These are phyloP conservation scores for Somateria mollissima DNA, from an alignment of 2,797 vertebrate genomes.

Conservation along the genomic window DNA sequence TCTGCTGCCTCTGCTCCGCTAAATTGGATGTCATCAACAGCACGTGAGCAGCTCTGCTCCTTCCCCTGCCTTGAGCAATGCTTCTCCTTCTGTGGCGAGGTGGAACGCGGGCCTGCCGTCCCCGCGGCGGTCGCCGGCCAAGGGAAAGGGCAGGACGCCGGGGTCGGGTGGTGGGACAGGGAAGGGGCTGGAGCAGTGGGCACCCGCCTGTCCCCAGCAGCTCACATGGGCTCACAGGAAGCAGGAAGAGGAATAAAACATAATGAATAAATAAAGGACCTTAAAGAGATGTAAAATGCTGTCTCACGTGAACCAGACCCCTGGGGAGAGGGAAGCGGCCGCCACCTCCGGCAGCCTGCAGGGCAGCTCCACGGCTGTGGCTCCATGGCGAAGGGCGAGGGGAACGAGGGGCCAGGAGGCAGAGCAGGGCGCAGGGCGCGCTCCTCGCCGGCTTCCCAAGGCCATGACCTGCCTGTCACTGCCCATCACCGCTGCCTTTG, in stretches of 20 bases:
- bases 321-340: background rate
- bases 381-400: background rate
- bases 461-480: conserved; percentile 62
- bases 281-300: background rate
- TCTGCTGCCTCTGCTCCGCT: background rate
- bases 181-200: background rate
- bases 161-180: background rate
- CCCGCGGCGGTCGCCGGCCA: fast-evolving
- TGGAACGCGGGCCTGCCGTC: background rate
- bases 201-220: background rate
- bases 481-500: conserved; percentile 11
- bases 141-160: background rate
- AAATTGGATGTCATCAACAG: fast-evolving
- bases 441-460: background rate
- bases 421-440: background rate
- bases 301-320: background rate
- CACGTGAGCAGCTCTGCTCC: fast-evolving
- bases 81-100: background rate
- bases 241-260: conserved; percentile 10
- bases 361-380: background rate
- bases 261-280: conserved; percentile 1
- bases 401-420: background rate
- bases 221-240: background rate
- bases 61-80: background rate
- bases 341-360: background rate